Base-by-base conservation (phyloP, 1,140 invertebrate genomes). In the Oryctes rhinoceros region DNA sequence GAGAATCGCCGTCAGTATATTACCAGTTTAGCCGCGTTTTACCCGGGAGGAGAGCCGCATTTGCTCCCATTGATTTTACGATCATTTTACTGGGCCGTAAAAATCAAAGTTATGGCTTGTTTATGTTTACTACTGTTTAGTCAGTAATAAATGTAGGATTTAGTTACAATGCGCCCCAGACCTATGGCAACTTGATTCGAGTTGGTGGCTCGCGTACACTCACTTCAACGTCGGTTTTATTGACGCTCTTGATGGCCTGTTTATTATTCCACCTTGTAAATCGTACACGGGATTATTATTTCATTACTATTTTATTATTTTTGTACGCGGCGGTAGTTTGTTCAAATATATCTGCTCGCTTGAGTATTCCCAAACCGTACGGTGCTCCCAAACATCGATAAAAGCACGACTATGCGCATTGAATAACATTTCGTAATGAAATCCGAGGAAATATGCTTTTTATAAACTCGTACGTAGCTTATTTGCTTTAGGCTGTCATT, bases 31-130 rank as follows among this genome's bases (percentile, higher is more conserved):
- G 20, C 15, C 18, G 30, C 24, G 75, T 47, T 44, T 39, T 48
- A 47, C 39, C 47, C 75, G 75, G 78, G 80, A 81, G 83, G 80
- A 71, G 65, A 71, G 15, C 65, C 65, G 80, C 83, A 83, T 85
- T 84, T 85, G 82, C 82, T 82, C 82, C 81, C 85, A 87, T 86
- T 86, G 86, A 87, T 87, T 87, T 87, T 87, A 87, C 85, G 86
- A 86, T 84, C 83, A 83, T 84, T 87, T 87, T 85, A 87, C 82
- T 84, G 86, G 20, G 77, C 82, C 83, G 83, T 87, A 87, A 87
- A 87, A 87, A 87, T 87, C 85, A 83, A 85, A 85, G 83, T 87
- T 86, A 87, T 85, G 82, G 84, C 86, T 85, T 86, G 86, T 87
- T 87, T 87, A 87, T 86, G 85, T 86, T 87, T 86, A 87, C 85